These are phyloP conservation scores for Andrena hattorfiana DNA, from an alignment of 2,888 invertebrate genomes.

Conservation along the genomic window DNA sequence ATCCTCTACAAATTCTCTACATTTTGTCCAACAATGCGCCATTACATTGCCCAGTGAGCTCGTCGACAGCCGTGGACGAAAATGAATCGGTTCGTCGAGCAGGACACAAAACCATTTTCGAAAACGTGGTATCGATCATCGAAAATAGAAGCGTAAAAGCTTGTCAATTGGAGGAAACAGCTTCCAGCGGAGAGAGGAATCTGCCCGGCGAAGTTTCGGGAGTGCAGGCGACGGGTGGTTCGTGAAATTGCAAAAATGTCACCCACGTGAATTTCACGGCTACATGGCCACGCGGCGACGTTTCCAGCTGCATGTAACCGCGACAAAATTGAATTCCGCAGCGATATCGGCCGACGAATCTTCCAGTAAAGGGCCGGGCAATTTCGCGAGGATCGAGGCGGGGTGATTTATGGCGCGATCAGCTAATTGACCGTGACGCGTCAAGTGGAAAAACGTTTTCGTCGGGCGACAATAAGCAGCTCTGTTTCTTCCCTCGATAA, in stretches of 20 bases:
- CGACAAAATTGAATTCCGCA: not conserved
- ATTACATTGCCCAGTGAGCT: not conserved
- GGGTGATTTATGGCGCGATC: constrained; percentile 18
- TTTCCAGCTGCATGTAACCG: not conserved
- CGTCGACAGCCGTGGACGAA: not conserved
- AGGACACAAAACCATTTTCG: constrained; percentile 1
- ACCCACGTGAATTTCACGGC: constrained; percentile 18
- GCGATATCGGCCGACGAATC: not conserved
- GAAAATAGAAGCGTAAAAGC: not conserved
- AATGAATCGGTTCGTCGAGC: constrained; percentile 11
- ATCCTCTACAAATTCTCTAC: not conserved
- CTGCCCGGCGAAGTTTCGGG: too few species aligned
- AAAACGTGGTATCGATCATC: not conserved
- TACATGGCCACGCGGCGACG: not conserved
- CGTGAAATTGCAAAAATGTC: constrained; percentile 8
- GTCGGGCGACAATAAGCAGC: not conserved
- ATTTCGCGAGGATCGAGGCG: not conserved
- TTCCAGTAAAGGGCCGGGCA: not conserved
- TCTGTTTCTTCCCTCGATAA: constrained; percentile 3
- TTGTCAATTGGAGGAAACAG: not conserved
- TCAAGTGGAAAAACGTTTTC: not conserved
- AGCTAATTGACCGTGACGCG: constrained; percentile 16
- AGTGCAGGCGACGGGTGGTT: not conserved
- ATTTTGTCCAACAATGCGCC: not conserved
- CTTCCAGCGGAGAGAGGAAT: not conserved